phyloP scores from a whole-genome alignment of 2,888 invertebrate genomes.

The Unio pictorum region DNA sequence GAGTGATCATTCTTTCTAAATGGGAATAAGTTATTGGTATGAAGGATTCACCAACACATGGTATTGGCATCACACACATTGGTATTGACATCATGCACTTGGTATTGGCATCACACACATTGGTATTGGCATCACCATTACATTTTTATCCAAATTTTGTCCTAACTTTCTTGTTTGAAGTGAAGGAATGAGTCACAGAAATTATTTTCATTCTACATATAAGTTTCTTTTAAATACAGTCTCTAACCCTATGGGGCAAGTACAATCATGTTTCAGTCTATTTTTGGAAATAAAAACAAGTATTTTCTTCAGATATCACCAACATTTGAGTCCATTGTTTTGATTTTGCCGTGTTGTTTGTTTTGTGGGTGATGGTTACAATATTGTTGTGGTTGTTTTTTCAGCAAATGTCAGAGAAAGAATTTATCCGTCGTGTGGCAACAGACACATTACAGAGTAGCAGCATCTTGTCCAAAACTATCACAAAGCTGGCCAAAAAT shows the following conservation, averaged over 20 bases:
- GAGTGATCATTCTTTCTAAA: too few relatives aligned
- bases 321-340: neutral
- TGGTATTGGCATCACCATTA: neutral
- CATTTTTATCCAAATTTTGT: neutral
- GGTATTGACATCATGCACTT: neutral
- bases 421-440: constrained; percentile 62
- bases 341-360: neutral
- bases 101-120: too few relatives aligned
- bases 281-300: neutral
- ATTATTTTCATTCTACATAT: too few relatives aligned
- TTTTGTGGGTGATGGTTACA: constrained; percentile 11
- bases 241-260: too few relatives aligned
- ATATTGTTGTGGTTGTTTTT: constrained; percentile 12
- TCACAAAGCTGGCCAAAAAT: constrained; percentile 55
- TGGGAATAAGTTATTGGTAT: too few relatives aligned
- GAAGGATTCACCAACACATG: too few relatives aligned
- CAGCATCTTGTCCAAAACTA: constrained; percentile 59
- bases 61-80: too few relatives aligned
- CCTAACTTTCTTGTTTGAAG: neutral
- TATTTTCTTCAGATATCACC: neutral
- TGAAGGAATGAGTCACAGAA: neutral
- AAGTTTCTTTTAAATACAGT: too few relatives aligned
- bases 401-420: constrained; percentile 67
- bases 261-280: too few relatives aligned
- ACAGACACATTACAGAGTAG: constrained; percentile 67